A percentile compares a stretch with the other conserved stretches of the same genome.
Evolutionary conservation across 2,888 invertebrate genomes (phyloP).

Genomic region (Coleophora deauratella): DNA sequence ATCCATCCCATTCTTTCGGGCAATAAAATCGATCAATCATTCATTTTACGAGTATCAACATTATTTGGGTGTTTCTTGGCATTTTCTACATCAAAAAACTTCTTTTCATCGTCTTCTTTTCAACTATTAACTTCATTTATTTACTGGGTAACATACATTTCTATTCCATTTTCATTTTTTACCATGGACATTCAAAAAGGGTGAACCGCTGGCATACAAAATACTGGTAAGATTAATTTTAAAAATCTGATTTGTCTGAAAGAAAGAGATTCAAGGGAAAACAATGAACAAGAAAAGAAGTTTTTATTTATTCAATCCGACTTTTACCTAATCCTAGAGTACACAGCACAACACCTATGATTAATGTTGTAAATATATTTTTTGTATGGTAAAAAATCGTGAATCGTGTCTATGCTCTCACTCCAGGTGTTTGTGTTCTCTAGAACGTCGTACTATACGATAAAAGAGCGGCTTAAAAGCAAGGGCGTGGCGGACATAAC

Average conservation of each 20-base stretch:
- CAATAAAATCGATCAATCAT: background rate
- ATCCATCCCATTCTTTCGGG: constrained; percentile 10
- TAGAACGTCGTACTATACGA: constrained; percentile 85
- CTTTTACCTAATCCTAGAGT: constrained; percentile 23
- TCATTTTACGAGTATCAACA: constrained; percentile 6
- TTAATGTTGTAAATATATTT: constrained; percentile 10
- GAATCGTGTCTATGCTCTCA: constrained; percentile 60
- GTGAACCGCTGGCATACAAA: too few relatives aligned
- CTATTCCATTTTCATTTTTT: too few relatives aligned
- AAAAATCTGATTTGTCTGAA: too few relatives aligned
- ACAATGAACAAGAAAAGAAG: constrained; percentile 27
- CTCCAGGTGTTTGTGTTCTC: constrained; percentile 91
- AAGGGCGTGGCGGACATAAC: constrained; percentile 84
- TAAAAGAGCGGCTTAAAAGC: constrained; percentile 87
- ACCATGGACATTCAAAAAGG: too few relatives aligned
- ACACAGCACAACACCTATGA: constrained; percentile 19
- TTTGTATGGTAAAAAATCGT: constrained; percentile 18
- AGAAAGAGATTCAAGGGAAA: too few relatives aligned
- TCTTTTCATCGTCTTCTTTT: constrained; percentile 19
- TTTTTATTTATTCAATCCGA: constrained; percentile 22
- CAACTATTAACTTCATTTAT: too few relatives aligned
- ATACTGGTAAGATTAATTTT: too few relatives aligned
- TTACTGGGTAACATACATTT: too few relatives aligned
- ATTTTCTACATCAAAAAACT: constrained; percentile 20
- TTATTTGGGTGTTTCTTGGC: constrained; percentile 13